Evolutionary conservation across 53 echinoderm and acorn worm genomes (phyloP).

Genomic region (Paracentrotus lividus): DNA sequence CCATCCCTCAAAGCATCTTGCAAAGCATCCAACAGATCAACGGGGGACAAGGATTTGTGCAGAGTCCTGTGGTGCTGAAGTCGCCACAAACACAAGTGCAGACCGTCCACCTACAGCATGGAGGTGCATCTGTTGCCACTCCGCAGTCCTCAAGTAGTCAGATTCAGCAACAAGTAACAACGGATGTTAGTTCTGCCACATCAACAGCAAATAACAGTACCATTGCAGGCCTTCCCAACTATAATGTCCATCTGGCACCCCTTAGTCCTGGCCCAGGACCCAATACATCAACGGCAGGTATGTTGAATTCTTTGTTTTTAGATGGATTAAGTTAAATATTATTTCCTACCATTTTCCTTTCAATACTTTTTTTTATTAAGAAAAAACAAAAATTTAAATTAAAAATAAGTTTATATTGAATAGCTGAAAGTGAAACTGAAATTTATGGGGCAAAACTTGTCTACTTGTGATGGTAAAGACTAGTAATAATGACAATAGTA

Average conservation of each 20-base stretch:
- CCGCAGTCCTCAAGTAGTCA: neutral
- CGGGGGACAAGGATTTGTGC: conserved; percentile 29
- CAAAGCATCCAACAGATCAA: conserved; percentile 47
- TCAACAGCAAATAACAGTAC: conserved; percentile 53
- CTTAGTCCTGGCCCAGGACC: conserved; percentile 62
- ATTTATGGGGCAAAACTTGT: no score
- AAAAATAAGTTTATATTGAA: no score
- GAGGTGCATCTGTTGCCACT: conserved; percentile 50
- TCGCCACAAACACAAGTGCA: conserved; percentile 29
- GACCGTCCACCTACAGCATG: conserved; percentile 64
- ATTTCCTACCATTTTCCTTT: no score
- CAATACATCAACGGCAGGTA: conserved; percentile 34
- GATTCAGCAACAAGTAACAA: conserved; percentile 18
- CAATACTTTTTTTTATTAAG: no score
- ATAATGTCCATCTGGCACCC: conserved; percentile 65
- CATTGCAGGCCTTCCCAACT: conserved; percentile 65
- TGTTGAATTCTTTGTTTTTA: no score
- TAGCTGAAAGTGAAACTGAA: no score
- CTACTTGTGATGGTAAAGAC: no score
- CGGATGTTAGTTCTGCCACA: conserved; percentile 7
- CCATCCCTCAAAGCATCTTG: conserved; percentile 48
- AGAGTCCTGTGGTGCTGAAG: conserved; percentile 54
- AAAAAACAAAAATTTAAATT: no score
- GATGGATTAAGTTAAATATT: no score
- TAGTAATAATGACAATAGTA: no score